Evolutionary conservation across 1,140 invertebrate genomes (phyloP).

Genomic region (Cylas formicarius): DNA sequence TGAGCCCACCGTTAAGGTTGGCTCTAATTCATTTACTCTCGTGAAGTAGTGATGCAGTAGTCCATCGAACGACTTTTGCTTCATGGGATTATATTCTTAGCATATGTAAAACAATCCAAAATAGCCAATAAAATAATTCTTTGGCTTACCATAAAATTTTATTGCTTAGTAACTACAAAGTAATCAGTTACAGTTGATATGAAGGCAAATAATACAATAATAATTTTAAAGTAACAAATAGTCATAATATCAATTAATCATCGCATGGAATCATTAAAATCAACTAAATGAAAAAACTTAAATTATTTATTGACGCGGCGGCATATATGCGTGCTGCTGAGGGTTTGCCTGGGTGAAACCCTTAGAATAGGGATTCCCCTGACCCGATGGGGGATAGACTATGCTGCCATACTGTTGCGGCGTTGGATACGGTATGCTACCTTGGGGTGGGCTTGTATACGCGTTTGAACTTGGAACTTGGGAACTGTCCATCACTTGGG

Average conservation of each 20-base stretch:
- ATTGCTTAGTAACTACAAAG: conserved; percentile 18
- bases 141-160: conserved; percentile 16
- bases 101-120: no score
- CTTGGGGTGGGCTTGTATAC: conserved; percentile 32
- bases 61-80: no score
- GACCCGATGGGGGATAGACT: conserved; percentile 28
- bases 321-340: conserved; percentile 35
- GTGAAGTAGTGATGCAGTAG: no score
- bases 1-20: no score
- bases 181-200: conserved; percentile 8
- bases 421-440: conserved; percentile 29
- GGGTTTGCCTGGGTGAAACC: conserved; percentile 35
- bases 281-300: neutral
- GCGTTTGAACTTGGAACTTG: conserved; percentile 32
- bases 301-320: conserved; percentile 32
- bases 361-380: conserved; percentile 38
- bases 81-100: no score
- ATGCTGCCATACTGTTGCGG: conserved; percentile 31
- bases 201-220: conserved; percentile 15
- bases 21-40: no score
- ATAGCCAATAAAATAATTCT: no score
- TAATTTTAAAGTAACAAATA: conserved; percentile 12
- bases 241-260: neutral
- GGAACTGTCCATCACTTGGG: conserved; percentile 33
- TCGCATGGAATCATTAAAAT: neutral